Conservation (phyloP, 2,888 invertebrate genomes). For the Amiota mariae region DNA sequence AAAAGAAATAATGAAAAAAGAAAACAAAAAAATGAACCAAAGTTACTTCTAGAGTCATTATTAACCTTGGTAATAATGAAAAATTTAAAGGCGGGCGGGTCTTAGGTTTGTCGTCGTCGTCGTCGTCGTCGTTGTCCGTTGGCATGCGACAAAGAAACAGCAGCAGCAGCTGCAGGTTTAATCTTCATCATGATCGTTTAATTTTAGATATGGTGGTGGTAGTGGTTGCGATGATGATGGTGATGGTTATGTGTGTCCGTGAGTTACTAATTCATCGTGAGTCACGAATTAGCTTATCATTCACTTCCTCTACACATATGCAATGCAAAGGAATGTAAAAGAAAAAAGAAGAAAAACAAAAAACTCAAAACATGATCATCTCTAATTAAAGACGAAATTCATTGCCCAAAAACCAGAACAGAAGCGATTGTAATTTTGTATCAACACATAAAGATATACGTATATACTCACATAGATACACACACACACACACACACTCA, state of each 20-base stretch:
- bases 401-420: too few species aligned
- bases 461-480: too few species aligned
- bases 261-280: too few species aligned
- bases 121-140: too few species aligned
- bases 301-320: not conserved
- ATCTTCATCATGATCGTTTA: slow-evolving; percentile 9
- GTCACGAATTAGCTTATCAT: too few species aligned
- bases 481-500: too few species aligned
- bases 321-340: not conserved
- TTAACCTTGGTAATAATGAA: not conserved
- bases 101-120: not conserved
- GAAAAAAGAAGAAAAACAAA: too few species aligned
- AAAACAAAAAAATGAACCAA: not conserved
- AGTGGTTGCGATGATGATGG: not conserved
- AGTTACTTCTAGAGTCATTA: not conserved
- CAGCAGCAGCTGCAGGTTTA: slow-evolving; percentile 4
- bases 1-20: not conserved
- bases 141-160: not conserved
- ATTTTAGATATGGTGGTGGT: slow-evolving; percentile 4
- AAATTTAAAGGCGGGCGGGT: slow-evolving; percentile 6
- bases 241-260: not conserved
- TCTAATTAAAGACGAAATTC: too few species aligned
- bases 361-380: too few species aligned
- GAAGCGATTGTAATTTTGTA: too few species aligned
- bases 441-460: too few species aligned